Conservation (phyloP, 2,797 vertebrate genomes). For the Amblyraja radiata region DNA sequence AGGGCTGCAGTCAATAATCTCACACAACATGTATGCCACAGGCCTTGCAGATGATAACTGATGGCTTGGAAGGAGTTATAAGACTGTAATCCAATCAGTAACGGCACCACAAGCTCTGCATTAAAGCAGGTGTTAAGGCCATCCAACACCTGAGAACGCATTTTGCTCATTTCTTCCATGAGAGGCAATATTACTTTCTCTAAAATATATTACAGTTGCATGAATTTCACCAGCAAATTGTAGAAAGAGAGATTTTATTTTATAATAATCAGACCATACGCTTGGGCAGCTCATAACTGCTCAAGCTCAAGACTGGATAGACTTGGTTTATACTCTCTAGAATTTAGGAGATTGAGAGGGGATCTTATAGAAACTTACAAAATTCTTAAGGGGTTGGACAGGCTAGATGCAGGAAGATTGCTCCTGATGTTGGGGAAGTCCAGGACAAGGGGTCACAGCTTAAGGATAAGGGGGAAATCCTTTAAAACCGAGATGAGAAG, state of each 20-base stretch:
- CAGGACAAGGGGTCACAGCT: no score
- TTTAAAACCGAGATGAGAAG: no score
- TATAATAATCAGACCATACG: neutral
- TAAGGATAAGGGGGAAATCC: no score
- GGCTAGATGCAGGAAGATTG: no score
- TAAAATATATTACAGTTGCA: neutral
- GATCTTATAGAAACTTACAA: no score
- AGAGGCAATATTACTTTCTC: neutral
- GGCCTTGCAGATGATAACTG: neutral
- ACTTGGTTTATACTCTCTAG: no score
- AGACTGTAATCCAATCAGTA: constrained; percentile 1
- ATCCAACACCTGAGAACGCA: neutral
- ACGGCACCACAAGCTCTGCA: neutral
- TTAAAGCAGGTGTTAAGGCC: constrained; percentile 15
- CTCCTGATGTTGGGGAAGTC: no score
- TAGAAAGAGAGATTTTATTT: neutral
- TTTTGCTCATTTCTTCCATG: neutral
- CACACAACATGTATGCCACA: constrained; percentile 5
- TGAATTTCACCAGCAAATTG: neutral
- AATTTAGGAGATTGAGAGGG: no score
- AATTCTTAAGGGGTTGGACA: no score
- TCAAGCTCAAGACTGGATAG: no score
- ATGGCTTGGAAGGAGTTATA: constrained; percentile 1
- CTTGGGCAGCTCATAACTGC: no score
- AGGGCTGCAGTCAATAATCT: constrained; percentile 9